phyloP scores from a whole-genome alignment of 2,113 vertebrate genomes.

The Pterocles burchelli region DNA sequence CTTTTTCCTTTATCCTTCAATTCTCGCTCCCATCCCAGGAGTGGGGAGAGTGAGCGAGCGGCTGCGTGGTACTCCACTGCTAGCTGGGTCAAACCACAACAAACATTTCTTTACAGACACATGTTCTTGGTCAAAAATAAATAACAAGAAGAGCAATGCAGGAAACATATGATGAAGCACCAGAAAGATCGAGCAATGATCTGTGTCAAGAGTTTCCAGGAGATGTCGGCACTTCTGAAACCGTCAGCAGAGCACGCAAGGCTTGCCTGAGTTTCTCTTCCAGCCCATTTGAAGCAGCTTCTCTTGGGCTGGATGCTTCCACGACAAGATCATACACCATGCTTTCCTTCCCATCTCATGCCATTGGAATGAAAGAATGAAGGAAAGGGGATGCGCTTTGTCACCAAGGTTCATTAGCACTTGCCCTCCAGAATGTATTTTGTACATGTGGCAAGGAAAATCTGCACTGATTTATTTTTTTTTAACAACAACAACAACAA shows the following conservation, averaged over 20 bases:
- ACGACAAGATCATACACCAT: background rate
- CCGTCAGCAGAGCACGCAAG: background rate
- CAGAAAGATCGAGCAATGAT: background rate
- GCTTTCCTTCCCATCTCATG: background rate
- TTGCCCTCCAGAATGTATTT: background rate
- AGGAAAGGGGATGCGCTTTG: background rate
- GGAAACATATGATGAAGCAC: background rate
- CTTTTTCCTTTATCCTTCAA: too few species aligned
- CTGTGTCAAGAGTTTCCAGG: conserved; percentile 16
- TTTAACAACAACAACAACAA: background rate
- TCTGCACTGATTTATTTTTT: background rate
- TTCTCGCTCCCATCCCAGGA: too few species aligned
- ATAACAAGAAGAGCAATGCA: background rate
- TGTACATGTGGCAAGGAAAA: background rate
- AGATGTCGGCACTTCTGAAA: background rate
- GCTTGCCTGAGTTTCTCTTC: background rate
- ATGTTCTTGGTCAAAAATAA: background rate
- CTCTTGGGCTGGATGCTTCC: background rate
- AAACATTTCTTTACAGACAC: background rate
- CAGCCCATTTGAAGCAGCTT: background rate
- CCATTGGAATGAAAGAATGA: background rate
- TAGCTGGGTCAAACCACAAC: too few species aligned
- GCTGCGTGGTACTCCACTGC: too few species aligned
- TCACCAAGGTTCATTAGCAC: background rate
- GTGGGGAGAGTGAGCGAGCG: too few species aligned